Conservation (phyloP, 2,797 vertebrate species). For the Onychomys arenicola region DNA sequence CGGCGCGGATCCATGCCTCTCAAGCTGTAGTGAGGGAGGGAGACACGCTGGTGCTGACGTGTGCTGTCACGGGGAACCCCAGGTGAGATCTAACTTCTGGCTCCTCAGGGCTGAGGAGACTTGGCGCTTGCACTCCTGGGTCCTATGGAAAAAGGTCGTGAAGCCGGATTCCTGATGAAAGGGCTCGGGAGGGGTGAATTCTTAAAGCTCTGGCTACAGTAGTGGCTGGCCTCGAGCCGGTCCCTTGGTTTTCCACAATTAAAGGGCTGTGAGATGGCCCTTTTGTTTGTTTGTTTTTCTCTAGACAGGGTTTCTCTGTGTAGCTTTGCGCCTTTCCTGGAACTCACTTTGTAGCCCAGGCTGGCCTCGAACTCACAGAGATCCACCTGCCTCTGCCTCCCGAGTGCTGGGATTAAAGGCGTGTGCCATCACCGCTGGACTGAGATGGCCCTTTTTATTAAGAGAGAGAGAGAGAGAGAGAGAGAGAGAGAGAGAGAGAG, state of each 20-base stretch:
- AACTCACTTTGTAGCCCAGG: too few species aligned
- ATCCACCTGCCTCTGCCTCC: too few species aligned
- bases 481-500: too few species aligned
- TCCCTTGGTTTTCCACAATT: not conserved
- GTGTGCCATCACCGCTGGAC: too few species aligned
- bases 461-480: too few species aligned
- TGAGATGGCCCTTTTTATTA: not conserved
- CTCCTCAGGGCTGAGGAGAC: too few species aligned
- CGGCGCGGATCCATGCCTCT: conserved; percentile 92
- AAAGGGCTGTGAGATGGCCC: not conserved
- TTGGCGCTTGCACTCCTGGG: not conserved
- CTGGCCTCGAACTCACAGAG: too few species aligned
- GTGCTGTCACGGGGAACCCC: conserved; percentile 93
- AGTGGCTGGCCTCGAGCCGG: not conserved
- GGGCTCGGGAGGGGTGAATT: not conserved
- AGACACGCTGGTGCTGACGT: conserved; percentile 93
- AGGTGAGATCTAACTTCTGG: conserved; percentile 88
- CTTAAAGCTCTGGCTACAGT: not conserved
- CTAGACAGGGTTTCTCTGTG: too few species aligned
- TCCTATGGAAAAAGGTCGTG: not conserved
- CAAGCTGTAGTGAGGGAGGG: conserved; percentile 93
- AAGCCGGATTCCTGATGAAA: not conserved
- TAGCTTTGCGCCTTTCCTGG: too few species aligned
- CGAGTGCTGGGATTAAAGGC: too few species aligned
- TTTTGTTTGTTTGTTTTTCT: too few species aligned